A percentile compares a stretch with the other conserved stretches of the same genome.
These are phyloP conservation scores for Ornithoptera priamus DNA, from an alignment of 2,888 invertebrate genomes.

Conservation along the genomic window DNA sequence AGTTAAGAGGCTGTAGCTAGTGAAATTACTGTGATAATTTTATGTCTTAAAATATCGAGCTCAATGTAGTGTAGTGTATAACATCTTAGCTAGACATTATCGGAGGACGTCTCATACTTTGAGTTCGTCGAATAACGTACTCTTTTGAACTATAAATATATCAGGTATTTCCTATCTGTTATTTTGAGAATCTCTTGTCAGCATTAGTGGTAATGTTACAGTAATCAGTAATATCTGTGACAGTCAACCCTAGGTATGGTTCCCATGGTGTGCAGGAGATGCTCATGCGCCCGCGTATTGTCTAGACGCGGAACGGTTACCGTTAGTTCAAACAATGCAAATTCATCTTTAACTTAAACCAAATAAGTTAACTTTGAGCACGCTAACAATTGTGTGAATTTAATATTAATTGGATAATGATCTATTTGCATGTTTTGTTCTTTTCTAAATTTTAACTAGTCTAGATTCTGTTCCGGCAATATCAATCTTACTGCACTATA, in stretches of 20 bases:
- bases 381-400: conserved; percentile 14
- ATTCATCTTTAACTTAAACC: conserved; percentile 10
- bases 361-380: conserved; percentile 12
- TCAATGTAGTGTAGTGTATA: too few species aligned
- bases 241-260: conserved; percentile 51
- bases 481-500: conserved; percentile 35
- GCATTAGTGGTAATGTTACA: not conserved
- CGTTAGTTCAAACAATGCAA: conserved; percentile 16
- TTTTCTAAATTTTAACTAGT: conserved; percentile 15
- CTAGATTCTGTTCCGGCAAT: conserved; percentile 34
- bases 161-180: too few species aligned
- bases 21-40: too few species aligned
- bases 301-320: conserved; percentile 58
- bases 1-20: too few species aligned
- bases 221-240: not conserved
- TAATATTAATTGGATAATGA: conserved; percentile 28
- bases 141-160: too few species aligned
- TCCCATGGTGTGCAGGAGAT: conserved; percentile 65
- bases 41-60: too few species aligned
- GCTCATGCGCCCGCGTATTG: conserved; percentile 54
- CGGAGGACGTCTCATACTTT: too few species aligned
- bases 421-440: conserved; percentile 27
- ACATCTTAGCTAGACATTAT: too few species aligned
- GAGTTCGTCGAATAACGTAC: too few species aligned
- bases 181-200: too few species aligned